These are phyloP conservation scores for Spisula subtruncata DNA, from an alignment of 2,888 invertebrate species.

Conservation along the genomic window DNA sequence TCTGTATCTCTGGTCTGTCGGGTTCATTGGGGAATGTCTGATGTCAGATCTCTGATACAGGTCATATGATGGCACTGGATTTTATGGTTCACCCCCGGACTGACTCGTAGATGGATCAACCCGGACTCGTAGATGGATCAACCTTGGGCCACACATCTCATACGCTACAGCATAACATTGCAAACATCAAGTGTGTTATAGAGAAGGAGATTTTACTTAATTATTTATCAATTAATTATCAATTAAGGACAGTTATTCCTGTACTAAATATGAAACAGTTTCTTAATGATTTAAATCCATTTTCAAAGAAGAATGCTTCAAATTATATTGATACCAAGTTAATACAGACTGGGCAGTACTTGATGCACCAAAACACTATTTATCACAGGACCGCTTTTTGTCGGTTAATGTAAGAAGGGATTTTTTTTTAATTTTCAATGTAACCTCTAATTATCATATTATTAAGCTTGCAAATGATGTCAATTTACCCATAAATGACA, in stretches of 20 bases:
- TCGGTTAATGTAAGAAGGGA: too few relatives aligned
- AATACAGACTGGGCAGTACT: background rate
- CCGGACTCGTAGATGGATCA: background rate
- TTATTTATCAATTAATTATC: background rate
- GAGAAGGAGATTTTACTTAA: constrained; percentile 51
- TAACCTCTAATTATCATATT: too few relatives aligned
- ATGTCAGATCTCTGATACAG: constrained; percentile 30
- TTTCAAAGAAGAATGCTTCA: background rate
- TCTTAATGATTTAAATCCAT: background rate
- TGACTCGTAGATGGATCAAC: background rate
- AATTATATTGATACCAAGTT: background rate
- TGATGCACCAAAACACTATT: background rate
- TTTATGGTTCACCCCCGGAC: constrained; percentile 28
- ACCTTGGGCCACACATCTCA: constrained; percentile 35
- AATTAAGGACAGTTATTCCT: background rate
- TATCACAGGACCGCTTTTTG: too few relatives aligned
- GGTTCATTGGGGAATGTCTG: constrained; percentile 66
- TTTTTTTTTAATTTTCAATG: too few relatives aligned
- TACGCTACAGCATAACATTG: constrained; percentile 51
- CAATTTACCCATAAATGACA: too few relatives aligned
- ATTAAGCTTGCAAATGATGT: too few relatives aligned
- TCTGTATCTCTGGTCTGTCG: constrained; percentile 53
- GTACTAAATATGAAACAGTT: too few relatives aligned
- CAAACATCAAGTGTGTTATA: constrained; percentile 40
- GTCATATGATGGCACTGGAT: constrained; percentile 59